Base-by-base conservation (phyloP, 1,140 invertebrate genomes). In the Hylaeus anthracinus region DNA sequence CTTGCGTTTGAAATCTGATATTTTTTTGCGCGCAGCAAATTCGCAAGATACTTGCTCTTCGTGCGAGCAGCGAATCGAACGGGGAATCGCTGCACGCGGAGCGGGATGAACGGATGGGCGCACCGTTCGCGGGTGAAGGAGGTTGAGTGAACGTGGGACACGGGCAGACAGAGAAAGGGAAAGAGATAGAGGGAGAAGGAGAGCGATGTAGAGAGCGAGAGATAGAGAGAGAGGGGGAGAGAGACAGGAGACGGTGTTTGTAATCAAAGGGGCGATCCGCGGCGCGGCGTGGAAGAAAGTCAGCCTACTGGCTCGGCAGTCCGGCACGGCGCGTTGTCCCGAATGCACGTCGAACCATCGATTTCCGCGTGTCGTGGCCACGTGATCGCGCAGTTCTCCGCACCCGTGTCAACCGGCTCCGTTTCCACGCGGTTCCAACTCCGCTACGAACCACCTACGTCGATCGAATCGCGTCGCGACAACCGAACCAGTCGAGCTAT, bases 191-290 rank as follows among this genome's bases (percentile, higher is more conserved):
- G 9, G 8, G 12, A 45, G 39, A 14, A 6, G 6, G 60, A 61
- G 71, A 4, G 41, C 5, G 26, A 45, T 58, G 37, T 37, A 55
- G 71, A 70, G 53, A 12, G 60, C 43, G 63, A 64, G 58, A 26
- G 56, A 26, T 14, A 43, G 56, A 15, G 58, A 56, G 63, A 53
- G 45, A 64, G 53, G 41, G 53, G 63, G n/a, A 79, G 12, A 58
- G 53, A 67, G 58, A 78, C 14, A 55, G 58, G 67, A 61, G 75
- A 86, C 82, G 83, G 90, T 89, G 88, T 85, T 90, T 88, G 88
- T 90, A 90, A 91, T 90, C 86, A 91, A 91, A 90, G 88, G 73
- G 83, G 88, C 86, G 83, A 90, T 87, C 78, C 89, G 80, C 81
- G 67, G 81, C 64, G 76, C 79, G 79, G 84, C 83, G 79, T 85